Evolutionary conservation across 2,888 invertebrate species (phyloP).

Genomic region (Caenorhabditis becei): DNA sequence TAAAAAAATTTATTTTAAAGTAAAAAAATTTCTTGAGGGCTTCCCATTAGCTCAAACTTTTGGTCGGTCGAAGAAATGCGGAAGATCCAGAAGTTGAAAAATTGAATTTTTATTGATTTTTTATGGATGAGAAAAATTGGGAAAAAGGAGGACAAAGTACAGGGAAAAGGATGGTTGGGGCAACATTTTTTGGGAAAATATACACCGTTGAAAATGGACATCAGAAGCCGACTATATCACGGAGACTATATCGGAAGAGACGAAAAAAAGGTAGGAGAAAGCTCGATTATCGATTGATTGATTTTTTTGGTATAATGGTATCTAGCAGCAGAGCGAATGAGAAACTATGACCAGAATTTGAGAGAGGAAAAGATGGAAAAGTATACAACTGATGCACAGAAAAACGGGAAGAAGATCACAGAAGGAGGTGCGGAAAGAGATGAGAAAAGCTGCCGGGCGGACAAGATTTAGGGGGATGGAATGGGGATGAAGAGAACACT

Average conservation of each 20-base stretch:
- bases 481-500: slow-evolving; percentile 9
- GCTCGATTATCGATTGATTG: slow-evolving; percentile 10
- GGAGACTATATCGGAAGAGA: slow-evolving; percentile 39
- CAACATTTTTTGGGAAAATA: slow-evolving; percentile 30
- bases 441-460: neutral
- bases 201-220: slow-evolving; percentile 46
- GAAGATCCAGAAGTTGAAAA: too few relatives aligned
- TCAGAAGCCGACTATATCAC: slow-evolving; percentile 49
- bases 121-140: too few relatives aligned
- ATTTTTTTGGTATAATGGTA: slow-evolving; percentile 1
- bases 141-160: neutral
- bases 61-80: neutral
- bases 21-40: too few relatives aligned
- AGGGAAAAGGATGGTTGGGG: slow-evolving; percentile 8
- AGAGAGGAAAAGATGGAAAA: neutral
- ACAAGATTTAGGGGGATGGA: neutral
- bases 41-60: too few relatives aligned
- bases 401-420: slow-evolving; percentile 5
- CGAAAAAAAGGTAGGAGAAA: slow-evolving; percentile 5
- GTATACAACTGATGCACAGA: neutral
- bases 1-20: too few relatives aligned
- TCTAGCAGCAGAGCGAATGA: neutral
- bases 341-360: slow-evolving; percentile 6
- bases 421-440: slow-evolving; percentile 5
- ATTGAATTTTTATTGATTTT: too few relatives aligned